These are phyloP conservation scores for Phataginus tricuspis DNA, from an alignment of 2,797 vertebrate genomes.

Conservation along the genomic window DNA sequence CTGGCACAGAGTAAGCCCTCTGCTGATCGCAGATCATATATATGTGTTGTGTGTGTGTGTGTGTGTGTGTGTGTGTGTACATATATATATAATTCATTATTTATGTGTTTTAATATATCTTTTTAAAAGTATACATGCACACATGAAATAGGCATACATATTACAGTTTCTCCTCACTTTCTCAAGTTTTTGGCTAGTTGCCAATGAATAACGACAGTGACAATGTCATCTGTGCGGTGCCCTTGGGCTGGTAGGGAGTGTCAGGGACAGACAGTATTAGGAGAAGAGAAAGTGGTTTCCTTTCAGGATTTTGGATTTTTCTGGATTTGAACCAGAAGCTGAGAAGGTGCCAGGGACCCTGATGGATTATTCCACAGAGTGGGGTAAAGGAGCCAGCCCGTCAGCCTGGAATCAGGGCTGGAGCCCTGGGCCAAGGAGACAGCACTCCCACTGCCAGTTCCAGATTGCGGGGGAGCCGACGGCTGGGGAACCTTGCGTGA, in stretches of 20 bases:
- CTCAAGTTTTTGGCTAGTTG: background rate
- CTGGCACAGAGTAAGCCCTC: background rate
- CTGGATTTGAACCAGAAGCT: background rate
- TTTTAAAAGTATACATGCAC: background rate
- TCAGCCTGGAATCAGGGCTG: rapidly evolving
- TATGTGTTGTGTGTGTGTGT: no score
- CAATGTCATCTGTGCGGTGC: background rate
- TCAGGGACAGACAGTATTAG: background rate
- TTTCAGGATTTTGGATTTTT: background rate
- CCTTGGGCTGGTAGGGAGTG: background rate
- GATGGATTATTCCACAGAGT: background rate
- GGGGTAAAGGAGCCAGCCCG: background rate
- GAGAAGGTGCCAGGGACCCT: background rate
- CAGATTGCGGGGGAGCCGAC: background rate
- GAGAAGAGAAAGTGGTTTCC: background rate
- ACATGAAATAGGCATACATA: background rate
- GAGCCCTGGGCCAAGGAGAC: background rate
- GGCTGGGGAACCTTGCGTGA: background rate
- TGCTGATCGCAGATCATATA: background rate
- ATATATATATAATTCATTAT: no score
- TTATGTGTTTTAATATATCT: no score
- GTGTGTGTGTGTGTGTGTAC: no score
- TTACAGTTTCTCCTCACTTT: background rate
- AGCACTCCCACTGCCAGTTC: background rate
- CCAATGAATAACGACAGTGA: background rate